Conservation (phyloP, 2,797 vertebrate species). For the Podarcis lilfordi region DNA sequence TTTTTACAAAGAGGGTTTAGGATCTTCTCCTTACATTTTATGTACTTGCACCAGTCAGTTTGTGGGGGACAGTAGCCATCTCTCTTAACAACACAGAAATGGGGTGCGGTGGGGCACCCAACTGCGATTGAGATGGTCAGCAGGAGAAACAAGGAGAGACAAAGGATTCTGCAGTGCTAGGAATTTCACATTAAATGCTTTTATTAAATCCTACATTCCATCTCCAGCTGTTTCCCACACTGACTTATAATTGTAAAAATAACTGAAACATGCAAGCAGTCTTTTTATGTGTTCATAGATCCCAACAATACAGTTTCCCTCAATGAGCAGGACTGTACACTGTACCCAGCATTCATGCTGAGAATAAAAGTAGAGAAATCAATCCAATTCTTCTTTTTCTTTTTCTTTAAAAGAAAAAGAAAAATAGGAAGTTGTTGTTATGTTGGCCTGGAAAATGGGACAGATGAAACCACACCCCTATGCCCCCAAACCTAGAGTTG, state of each 20-base stretch:
- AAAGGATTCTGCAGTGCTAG: background rate
- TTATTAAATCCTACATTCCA: background rate
- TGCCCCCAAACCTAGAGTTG: background rate
- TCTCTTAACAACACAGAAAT: background rate
- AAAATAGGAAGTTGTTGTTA: background rate
- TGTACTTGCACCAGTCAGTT: background rate
- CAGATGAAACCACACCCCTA: background rate
- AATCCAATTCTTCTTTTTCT: constrained; percentile 10
- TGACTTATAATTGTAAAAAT: constrained; percentile 16
- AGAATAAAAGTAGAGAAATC: constrained; percentile 8
- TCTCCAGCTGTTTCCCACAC: background rate
- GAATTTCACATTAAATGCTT: background rate
- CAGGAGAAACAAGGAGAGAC: background rate
- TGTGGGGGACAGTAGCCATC: background rate
- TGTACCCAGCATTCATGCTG: background rate
- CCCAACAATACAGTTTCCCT: background rate
- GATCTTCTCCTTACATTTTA: background rate
- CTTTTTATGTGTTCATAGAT: background rate
- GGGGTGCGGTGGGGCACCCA: background rate
- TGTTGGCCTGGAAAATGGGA: background rate
- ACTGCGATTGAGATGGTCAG: background rate
- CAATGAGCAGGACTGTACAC: background rate
- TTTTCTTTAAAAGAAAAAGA: background rate
- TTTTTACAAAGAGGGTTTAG: background rate
- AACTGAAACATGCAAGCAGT: constrained; percentile 22